These are phyloP conservation scores for Drosophila truncata DNA, from an alignment of 1,140 invertebrate genomes.

Conservation along the genomic window DNA sequence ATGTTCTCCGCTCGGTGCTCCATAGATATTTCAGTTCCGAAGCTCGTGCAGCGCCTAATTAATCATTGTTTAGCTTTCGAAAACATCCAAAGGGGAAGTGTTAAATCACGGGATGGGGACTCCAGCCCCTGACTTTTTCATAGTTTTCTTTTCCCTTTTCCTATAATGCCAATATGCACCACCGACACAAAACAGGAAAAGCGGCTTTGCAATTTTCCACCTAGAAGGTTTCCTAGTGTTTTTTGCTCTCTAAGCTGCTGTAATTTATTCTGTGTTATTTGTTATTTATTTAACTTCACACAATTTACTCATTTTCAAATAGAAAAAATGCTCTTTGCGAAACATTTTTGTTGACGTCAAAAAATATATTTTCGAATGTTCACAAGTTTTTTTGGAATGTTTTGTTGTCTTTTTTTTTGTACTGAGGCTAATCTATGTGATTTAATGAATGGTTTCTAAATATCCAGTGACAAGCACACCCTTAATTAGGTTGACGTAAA, in stretches of 20 bases:
- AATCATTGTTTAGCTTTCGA: conserved; percentile 24
- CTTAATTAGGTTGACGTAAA: not conserved
- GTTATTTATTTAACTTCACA: not conserved
- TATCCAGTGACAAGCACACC: not conserved
- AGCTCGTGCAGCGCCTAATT: conserved; percentile 41
- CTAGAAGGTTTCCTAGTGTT: not conserved
- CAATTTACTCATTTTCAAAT: conserved; percentile 8
- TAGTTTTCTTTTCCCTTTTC: not conserved
- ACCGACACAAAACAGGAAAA: conserved; percentile 20
- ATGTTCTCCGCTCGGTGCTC: conserved; percentile 4
- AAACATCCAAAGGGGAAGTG: conserved; percentile 13
- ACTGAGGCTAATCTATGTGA: conserved; percentile 22
- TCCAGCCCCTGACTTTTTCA: conserved; percentile 10
- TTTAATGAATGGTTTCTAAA: conserved; percentile 16
- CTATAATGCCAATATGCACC: not conserved
- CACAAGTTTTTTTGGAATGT: conserved; percentile 5
- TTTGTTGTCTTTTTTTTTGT: not conserved
- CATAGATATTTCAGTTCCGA: conserved; percentile 25
- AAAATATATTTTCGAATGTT: conserved; percentile 5
- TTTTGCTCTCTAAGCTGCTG: not conserved
- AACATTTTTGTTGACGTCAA: conserved; percentile 41
- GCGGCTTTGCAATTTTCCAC: conserved; percentile 22
- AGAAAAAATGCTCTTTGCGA: not conserved
- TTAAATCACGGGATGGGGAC: not conserved
- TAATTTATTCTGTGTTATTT: not conserved